Conservation (phyloP, 2,888 invertebrate genomes). For the Nipponacmea schrenckii region DNA sequence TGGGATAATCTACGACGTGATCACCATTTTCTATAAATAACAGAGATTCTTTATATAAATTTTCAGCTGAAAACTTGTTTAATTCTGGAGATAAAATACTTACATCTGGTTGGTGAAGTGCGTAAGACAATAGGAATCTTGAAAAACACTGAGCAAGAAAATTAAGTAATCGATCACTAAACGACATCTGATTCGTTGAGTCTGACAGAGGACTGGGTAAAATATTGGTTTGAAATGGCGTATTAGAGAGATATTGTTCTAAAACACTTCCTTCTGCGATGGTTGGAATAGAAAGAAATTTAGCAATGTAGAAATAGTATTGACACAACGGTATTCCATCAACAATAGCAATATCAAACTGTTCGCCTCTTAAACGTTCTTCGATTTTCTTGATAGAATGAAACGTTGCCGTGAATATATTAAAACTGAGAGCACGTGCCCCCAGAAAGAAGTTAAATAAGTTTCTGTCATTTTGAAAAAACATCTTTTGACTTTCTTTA, state of each 20-base stretch:
- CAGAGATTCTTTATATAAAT: constrained; percentile 2
- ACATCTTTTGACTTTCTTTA: not conserved
- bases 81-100: too few relatives aligned
- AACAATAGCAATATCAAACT: not conserved
- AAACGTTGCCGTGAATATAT: not conserved
- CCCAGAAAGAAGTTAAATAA: not conserved
- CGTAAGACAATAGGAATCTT: too few relatives aligned
- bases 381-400: not conserved
- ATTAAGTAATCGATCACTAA: constrained; percentile 10
- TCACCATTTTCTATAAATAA: constrained; percentile 29
- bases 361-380: not conserved
- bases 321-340: not conserved
- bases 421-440: not conserved
- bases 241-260: not conserved
- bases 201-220: not conserved
- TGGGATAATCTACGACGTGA: constrained; percentile 32
- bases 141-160: not conserved
- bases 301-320: not conserved
- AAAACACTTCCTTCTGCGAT: not conserved
- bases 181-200: constrained; percentile 19
- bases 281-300: not conserved
- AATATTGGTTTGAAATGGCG: constrained; percentile 8
- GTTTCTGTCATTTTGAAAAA: not conserved
- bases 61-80: too few relatives aligned
- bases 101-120: too few relatives aligned